These are phyloP conservation scores for Liasis olivaceus DNA, from an alignment of 2,797 vertebrate species.

Conservation along the genomic window DNA sequence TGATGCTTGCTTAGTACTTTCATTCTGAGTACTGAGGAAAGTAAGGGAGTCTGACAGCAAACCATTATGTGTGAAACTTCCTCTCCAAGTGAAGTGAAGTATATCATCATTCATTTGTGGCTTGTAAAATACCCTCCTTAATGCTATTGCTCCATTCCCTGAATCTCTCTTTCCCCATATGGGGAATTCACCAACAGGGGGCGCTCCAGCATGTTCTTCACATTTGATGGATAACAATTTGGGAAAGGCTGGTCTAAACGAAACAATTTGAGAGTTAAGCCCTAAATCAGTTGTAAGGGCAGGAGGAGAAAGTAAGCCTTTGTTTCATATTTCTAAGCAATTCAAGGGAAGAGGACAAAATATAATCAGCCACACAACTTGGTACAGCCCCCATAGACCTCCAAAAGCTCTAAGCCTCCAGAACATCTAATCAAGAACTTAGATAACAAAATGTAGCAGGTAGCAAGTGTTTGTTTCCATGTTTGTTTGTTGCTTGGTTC, in stretches of 20 bases:
- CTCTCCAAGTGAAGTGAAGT: not conserved
- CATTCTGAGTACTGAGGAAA: not conserved
- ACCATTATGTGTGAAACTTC: not conserved
- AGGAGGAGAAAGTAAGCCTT: conserved; percentile 46
- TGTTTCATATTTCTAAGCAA: not conserved
- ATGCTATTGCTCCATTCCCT: not conserved
- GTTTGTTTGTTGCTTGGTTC: not conserved
- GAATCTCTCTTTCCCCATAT: not conserved
- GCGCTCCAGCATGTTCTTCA: not conserved
- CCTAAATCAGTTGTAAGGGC: conserved; percentile 26
- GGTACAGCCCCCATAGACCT: not conserved
- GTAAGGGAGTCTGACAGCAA: not conserved
- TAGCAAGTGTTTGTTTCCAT: not conserved
- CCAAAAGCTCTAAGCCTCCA: not conserved
- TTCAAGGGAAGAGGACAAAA: not conserved
- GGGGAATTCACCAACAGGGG: too few species aligned
- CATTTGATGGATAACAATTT: not conserved
- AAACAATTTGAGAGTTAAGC: not conserved
- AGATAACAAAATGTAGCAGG: not conserved
- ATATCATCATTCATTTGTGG: not conserved
- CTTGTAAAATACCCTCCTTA: not conserved
- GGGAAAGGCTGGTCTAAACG: not conserved
- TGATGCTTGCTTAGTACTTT: not conserved
- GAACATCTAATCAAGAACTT: not conserved
- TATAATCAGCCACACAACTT: not conserved